Base-by-base conservation (phyloP, 1,140 invertebrate species). In the Drosophila kanapiae region DNA sequence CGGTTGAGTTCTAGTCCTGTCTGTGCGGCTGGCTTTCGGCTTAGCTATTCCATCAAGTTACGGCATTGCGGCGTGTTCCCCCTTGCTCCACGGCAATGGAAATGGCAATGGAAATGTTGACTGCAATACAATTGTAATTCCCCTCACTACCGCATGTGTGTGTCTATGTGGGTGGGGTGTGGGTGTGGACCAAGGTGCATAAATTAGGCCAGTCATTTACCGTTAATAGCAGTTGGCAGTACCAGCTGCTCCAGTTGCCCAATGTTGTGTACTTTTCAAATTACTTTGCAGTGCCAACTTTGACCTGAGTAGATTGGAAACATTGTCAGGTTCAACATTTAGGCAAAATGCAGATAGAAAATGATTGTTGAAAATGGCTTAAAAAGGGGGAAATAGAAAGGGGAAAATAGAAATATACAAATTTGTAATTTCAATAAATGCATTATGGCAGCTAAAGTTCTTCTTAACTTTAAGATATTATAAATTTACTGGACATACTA, bases 191-290 rank as follows among this genome's bases (percentile, higher is more conserved):
- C 59, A 65, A 70, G 83, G 68, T 64, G 63, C 80, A 84, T 88
- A 84, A 87, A 87, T 87, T 88, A 78, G 77, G 84, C 84, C 71
- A 88, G 77, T 84, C 84, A 87, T 88, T 87, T 88, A 77, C 69
- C 71, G 72, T 87, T 87, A 87, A 87, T 80, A 84, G 77, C 71
- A 77, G 82, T 78, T 78, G 75, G 67, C 63, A 69, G 47, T 35
- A 53, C 37, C 70, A 72, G 70, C 69, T 72, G 69, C 69, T 72
- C 69, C 54, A 72, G 45, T 37, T 72, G 54, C 67, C 45, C 45
- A 49, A 74, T 75, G 62, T 72, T 83, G 81, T 85, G 78, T 74
- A 78, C 82, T 74, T 85, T 85, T 53, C 42, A 78, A 84, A 81
- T 85, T 84, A 63, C 82, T 74, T 83, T 71, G 51, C 47, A 63